Evolutionary conservation across 2,113 vertebrate species (phyloP).

Genomic region (Odocoileus virginianus): DNA sequence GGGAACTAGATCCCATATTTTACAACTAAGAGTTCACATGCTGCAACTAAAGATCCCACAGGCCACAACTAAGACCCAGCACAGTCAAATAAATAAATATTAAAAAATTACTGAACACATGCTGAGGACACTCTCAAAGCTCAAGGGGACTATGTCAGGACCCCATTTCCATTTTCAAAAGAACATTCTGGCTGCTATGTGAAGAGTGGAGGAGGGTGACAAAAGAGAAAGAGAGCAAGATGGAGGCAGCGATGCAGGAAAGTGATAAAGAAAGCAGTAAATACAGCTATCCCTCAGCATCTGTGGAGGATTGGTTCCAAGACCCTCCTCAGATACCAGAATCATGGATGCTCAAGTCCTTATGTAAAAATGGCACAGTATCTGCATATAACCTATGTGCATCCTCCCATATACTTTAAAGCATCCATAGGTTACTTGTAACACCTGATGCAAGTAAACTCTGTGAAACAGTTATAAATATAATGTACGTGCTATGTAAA

Average conservation of each 20-base stretch:
- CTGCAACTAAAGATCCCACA: too few relatives aligned
- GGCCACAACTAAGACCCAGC: neutral
- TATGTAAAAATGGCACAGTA: neutral
- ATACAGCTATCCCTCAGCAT: neutral
- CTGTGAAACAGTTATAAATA: neutral
- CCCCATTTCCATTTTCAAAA: slow-evolving; percentile 6
- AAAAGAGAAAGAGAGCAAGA: neutral
- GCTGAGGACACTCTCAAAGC: neutral
- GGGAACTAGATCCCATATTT: neutral
- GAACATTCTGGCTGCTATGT: neutral
- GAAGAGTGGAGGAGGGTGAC: neutral
- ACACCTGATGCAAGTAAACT: neutral
- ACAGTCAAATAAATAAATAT: neutral
- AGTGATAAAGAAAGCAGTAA: neutral
- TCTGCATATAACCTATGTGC: neutral
- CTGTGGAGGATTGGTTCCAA: neutral
- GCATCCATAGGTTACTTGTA: neutral
- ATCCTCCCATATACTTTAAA: neutral
- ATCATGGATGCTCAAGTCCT: neutral
- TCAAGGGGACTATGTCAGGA: neutral
- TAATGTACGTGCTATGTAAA: neutral
- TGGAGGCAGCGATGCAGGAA: neutral
- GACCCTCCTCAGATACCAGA: neutral
- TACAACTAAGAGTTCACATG: too few relatives aligned
- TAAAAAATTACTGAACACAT: neutral